Base-by-base conservation (phyloP, 1,140 invertebrate genomes). In the Littorina saxatilis region DNA sequence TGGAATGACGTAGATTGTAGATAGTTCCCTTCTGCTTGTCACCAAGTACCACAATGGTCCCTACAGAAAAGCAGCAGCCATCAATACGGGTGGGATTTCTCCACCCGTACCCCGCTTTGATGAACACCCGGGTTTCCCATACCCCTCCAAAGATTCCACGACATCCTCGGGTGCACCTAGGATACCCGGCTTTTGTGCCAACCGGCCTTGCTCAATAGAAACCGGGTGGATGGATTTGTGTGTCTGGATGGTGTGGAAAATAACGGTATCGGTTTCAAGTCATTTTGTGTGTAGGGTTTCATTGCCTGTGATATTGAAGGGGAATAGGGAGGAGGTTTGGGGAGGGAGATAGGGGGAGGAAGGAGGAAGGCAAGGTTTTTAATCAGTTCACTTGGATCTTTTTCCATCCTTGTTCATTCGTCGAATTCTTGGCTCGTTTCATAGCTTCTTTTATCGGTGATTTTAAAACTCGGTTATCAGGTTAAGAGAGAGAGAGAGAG, bases 1-100 rank as follows among this genome's bases (percentile, higher is more conserved):
- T 29, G 27, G 39, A n/a, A 39, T 78, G 76, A 78, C 76, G 76
- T 78, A 78, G 76, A 58, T 78, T 40, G 66, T 63, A 78, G 75
- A 78, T 37, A 66, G 32, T 63, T 58, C 55, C 40, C 50, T n/a
- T 58, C 76, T 40, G 17, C 37, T 43, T 40, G 40, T 5, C 68
- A 39, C 37, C 13, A 68, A 23, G 35, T 7, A 35, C 13, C 50
- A 55, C 52, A 76, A 52, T 35, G 37, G 50, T n/a, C n/a, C n/a
- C n/a, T n/a, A n/a, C 29, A 50, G 74, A 27, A n/a, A 32, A 23
- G 32, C 15, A 58, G 73, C 32, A 39, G 76, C 32, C 76, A 78
- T 78, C 76, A 78, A 78, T 78, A 78, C 63, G 50, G 50, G 20
- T n/a, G 43, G 47, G 35, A 76, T 73, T 73, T 73, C 70, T 73